These are phyloP conservation scores for Amblyraja radiata DNA, from an alignment of 2,797 vertebrate species.

Conservation along the genomic window DNA sequence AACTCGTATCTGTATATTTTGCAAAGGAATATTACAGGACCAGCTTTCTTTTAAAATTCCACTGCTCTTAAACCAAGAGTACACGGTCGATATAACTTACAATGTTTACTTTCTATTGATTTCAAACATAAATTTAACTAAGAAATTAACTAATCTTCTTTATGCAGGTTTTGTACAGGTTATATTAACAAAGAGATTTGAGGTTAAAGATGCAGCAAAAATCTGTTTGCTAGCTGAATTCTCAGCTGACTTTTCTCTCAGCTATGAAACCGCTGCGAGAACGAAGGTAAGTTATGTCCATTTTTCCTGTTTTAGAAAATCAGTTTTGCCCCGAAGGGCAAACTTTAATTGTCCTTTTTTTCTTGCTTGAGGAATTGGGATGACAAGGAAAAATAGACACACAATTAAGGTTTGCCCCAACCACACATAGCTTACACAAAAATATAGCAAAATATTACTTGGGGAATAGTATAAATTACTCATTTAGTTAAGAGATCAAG, in stretches of 20 bases:
- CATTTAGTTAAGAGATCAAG: not conserved
- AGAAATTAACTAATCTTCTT: not conserved
- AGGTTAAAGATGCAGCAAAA: conserved; percentile 64
- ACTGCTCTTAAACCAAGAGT: not conserved
- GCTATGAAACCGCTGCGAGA: conserved; percentile 52
- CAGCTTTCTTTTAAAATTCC: not conserved
- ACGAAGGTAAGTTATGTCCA: conserved; percentile 42
- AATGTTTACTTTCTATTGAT: not conserved
- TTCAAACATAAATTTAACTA: not conserved
- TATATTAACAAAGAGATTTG: conserved; percentile 60
- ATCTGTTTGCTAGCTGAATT: conserved; percentile 77
- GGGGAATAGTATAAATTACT: no score
- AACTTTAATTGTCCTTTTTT: no score
- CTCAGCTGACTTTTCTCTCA: conserved; percentile 64
- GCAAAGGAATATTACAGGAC: not conserved
- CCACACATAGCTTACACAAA: not conserved
- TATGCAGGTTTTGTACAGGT: conserved; percentile 49
- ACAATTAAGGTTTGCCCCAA: not conserved
- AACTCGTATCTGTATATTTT: not conserved
- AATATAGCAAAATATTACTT: not conserved
- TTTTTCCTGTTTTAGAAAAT: not conserved
- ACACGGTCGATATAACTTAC: not conserved
- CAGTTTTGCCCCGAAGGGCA: no score
- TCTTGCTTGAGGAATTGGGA: no score
- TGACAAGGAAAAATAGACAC: no score